Evolutionary conservation across 1,140 invertebrate species (phyloP).

Genomic region (Drosophila pandora): DNA sequence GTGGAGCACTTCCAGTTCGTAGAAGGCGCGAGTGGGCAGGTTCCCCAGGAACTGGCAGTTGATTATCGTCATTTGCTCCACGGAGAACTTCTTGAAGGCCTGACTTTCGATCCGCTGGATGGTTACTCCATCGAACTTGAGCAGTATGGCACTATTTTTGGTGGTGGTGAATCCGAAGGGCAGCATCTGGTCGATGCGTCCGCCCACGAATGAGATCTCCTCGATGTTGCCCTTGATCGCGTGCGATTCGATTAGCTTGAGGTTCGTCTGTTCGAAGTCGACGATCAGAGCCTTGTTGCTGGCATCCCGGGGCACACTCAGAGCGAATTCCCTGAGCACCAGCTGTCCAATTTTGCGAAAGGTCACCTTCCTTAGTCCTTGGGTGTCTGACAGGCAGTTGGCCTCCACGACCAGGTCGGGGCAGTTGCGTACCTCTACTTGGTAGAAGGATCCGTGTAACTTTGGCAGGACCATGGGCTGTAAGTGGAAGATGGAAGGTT

Average conservation of each 20-base stretch:
- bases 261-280: slow-evolving; percentile 80
- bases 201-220: slow-evolving; percentile 87
- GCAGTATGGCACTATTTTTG: slow-evolving; percentile 75
- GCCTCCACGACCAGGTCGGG: slow-evolving; percentile 58
- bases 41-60: slow-evolving; percentile 84
- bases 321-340: slow-evolving; percentile 77
- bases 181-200: slow-evolving; percentile 86
- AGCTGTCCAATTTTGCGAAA: slow-evolving; percentile 85
- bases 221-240: slow-evolving; percentile 89
- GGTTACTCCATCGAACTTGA: slow-evolving; percentile 69
- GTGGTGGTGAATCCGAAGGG: slow-evolving; percentile 90
- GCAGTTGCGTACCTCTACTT: slow-evolving; percentile 74
- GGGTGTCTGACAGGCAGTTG: slow-evolving; percentile 83
- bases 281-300: slow-evolving; percentile 78
- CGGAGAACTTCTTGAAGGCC: slow-evolving; percentile 91
- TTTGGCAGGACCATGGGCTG: slow-evolving; percentile 66
- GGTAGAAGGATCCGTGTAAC: slow-evolving; percentile 58
- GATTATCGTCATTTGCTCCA: slow-evolving; percentile 86
- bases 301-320: slow-evolving; percentile 64
- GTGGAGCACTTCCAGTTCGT: slow-evolving; percentile 88
- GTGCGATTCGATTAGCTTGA: slow-evolving; percentile 87
- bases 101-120: slow-evolving; percentile 88
- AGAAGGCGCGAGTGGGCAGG: slow-evolving; percentile 89
- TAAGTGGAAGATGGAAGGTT: background rate
- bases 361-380: slow-evolving; percentile 84